phyloP scores from a whole-genome alignment of 2,113 vertebrate species.

The Caranx ignobilis region DNA sequence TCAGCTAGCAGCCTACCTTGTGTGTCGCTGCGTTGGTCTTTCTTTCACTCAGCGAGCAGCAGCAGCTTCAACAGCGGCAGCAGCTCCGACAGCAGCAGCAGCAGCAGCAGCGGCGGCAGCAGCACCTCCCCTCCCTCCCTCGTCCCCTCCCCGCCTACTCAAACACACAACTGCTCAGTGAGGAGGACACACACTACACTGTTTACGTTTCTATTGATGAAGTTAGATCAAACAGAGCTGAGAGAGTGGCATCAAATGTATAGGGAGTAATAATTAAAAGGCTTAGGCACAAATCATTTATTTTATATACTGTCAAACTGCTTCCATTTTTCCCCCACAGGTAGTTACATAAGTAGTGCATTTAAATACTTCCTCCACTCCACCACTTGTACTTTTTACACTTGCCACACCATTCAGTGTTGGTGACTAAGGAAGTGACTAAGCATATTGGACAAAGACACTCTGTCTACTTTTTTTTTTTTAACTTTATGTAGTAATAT shows the following conservation, averaged over 20 bases:
- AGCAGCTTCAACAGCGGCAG: conserved; percentile 39
- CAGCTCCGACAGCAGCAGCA: conserved; percentile 13
- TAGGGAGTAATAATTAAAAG: too few relatives aligned
- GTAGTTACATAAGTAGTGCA: too few relatives aligned
- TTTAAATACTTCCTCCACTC: too few relatives aligned
- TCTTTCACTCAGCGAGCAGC: conserved; percentile 43
- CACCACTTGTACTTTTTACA: too few relatives aligned
- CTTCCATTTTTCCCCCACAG: too few relatives aligned
- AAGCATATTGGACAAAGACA: too few relatives aligned
- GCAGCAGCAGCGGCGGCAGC: conserved; percentile 32
- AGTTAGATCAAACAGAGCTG: background rate
- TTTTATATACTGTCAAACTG: too few relatives aligned
- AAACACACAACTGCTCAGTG: background rate
- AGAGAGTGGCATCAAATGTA: background rate
- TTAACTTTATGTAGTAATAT: too few relatives aligned
- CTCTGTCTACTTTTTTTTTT: too few relatives aligned
- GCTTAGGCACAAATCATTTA: background rate
- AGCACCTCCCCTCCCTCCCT: conserved; percentile 35
- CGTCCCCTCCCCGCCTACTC: conserved; percentile 7
- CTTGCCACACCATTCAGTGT: too few relatives aligned
- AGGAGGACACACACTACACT: background rate
- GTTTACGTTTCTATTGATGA: conserved; percentile 8
- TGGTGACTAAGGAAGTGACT: too few relatives aligned
- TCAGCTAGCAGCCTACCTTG: conserved; percentile 75
- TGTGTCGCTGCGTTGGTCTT: conserved; percentile 63